Percentiles rank a stretch among this genome's conserved stretches.
Conservation (phyloP, 2,888 invertebrate genomes). For the Drosophila parthenogenetica region DNA sequence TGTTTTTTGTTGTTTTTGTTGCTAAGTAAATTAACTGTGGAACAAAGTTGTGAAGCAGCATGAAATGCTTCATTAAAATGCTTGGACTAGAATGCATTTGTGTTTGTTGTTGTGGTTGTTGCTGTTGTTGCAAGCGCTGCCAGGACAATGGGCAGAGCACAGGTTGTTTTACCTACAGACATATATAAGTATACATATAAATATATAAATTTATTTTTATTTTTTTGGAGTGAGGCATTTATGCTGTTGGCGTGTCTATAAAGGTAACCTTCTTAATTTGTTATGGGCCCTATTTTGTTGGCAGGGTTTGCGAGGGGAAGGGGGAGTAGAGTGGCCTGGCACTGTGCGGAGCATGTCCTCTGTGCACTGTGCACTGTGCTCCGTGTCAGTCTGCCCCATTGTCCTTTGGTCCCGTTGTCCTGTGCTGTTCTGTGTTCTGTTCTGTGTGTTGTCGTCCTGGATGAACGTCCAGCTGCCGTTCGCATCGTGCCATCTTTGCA, state of each 20-base stretch:
- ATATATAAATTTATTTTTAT: no score
- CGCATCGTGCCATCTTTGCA: conserved; percentile 40
- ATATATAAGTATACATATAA: no score
- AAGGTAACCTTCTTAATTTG: conserved; percentile 78
- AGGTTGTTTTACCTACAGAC: background rate
- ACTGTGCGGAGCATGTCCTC: conserved; percentile 23
- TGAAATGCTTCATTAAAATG: conserved; percentile 47
- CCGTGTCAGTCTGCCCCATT: background rate
- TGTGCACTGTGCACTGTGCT: background rate
- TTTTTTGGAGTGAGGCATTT: conserved; percentile 14
- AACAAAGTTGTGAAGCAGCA: conserved; percentile 12
- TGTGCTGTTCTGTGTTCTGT: background rate
- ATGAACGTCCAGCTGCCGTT: conserved; percentile 52
- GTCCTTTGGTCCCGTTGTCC: background rate
- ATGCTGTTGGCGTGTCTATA: conserved; percentile 46
- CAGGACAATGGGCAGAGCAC: conserved; percentile 1
- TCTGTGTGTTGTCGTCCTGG: conserved; percentile 45
- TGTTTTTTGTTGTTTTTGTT: background rate
- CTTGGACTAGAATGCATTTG: conserved; percentile 18
- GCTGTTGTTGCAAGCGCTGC: conserved; percentile 7
- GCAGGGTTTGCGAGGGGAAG: background rate
- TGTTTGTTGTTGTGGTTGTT: background rate
- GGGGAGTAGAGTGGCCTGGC: conserved; percentile 22
- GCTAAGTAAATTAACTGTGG: conserved; percentile 37
- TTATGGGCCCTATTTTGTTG: conserved; percentile 72